Evolutionary conservation across 2,888 invertebrate species (phyloP).

Genomic region (Caenorhabditis japonica): DNA sequence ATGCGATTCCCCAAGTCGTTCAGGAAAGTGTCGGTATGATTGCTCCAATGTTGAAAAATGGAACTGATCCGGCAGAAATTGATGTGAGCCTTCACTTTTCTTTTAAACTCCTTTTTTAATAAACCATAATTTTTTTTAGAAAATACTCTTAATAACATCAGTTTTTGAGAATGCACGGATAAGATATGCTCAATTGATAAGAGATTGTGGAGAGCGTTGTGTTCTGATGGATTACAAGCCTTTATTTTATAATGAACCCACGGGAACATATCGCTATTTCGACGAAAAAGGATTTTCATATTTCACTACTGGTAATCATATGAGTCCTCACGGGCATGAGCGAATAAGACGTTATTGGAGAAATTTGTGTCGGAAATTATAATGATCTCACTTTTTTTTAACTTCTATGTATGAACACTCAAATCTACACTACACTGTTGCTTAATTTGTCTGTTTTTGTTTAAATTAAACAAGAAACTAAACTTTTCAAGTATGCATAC

Average conservation of each 20-base stretch:
- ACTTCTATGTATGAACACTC: no score
- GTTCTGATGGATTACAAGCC: slow-evolving; percentile 31
- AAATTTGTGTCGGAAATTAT: slow-evolving; percentile 32
- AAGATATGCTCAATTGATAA: slow-evolving; percentile 5
- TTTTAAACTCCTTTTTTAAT: no score
- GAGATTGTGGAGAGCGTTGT: slow-evolving; percentile 31
- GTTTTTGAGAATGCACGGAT: no score
- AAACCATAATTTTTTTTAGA: no score
- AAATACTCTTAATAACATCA: no score
- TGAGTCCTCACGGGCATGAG: slow-evolving; percentile 29
- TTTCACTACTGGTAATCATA: slow-evolving; percentile 9
- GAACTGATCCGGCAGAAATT: not conserved
- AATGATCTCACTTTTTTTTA: not conserved
- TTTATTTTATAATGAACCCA: slow-evolving; percentile 3
- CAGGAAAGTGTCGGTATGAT: not conserved
- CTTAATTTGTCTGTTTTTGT: no score
- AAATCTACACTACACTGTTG: no score
- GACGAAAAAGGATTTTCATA: slow-evolving; percentile 35
- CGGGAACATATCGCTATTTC: slow-evolving; percentile 14
- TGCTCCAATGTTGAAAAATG: not conserved
- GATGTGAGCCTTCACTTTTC: no score
- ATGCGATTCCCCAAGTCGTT: slow-evolving; percentile 9
- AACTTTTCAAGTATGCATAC: no score
- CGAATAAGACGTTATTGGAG: slow-evolving; percentile 12
- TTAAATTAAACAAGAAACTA: no score